Conservation (phyloP, 1,140 invertebrate genomes). For the Drosophila insularis region DNA sequence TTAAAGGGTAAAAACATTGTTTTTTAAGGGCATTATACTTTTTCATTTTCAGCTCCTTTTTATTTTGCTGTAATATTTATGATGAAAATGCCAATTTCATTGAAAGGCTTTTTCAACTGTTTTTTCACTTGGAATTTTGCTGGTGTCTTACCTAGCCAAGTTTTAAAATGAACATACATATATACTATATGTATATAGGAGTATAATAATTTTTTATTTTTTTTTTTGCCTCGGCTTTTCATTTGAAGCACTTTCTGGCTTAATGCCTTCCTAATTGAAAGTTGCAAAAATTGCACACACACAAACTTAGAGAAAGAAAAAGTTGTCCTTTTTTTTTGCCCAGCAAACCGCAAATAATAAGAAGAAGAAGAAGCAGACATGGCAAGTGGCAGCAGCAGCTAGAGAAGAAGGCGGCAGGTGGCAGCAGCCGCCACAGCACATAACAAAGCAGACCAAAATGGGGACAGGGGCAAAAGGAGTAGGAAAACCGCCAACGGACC, state of each 20-base stretch:
- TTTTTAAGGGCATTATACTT: not conserved
- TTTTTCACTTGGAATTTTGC: slow-evolving; percentile 19
- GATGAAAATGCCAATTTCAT: slow-evolving; percentile 19
- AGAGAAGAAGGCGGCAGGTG: slow-evolving; percentile 4
- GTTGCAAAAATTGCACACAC: slow-evolving; percentile 72
- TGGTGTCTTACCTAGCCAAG: slow-evolving; percentile 12
- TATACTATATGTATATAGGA: not conserved
- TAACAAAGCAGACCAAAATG: slow-evolving; percentile 47
- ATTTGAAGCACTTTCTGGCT: slow-evolving; percentile 75
- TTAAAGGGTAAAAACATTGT: no score
- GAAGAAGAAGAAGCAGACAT: slow-evolving; percentile 35
- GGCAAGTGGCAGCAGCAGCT: slow-evolving; percentile 1
- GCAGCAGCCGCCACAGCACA: slow-evolving; percentile 16
- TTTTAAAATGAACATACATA: slow-evolving; percentile 9
- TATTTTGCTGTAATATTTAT: slow-evolving; percentile 7
- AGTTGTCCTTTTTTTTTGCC: slow-evolving; percentile 36
- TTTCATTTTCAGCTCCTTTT: no score
- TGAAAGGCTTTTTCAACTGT: slow-evolving; percentile 7
- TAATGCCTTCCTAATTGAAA: slow-evolving; percentile 81
- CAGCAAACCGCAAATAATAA: slow-evolving; percentile 71
- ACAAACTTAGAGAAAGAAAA: slow-evolving; percentile 27
- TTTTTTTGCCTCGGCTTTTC: slow-evolving; percentile 52
- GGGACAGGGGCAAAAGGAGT: slow-evolving; percentile 5
- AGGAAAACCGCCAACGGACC: slow-evolving; percentile 15
- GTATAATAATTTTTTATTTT: slow-evolving; percentile 19